Conservation (phyloP, 2,797 vertebrate species). For the Fistularia tabacaria region DNA sequence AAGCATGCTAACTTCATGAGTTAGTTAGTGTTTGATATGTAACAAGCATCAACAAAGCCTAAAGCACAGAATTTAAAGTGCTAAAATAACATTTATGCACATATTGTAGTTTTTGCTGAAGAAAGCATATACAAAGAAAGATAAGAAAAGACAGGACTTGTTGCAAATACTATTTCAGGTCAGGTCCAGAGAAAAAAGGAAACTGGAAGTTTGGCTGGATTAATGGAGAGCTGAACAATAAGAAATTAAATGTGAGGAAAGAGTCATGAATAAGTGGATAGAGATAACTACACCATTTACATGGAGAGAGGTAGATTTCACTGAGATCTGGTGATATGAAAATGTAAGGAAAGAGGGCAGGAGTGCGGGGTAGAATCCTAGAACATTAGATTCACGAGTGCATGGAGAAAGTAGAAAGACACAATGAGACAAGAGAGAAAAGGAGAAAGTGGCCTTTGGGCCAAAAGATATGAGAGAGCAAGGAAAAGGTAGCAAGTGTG, state of each 20-base stretch:
- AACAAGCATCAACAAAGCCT: no score
- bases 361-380: neutral
- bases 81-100: constrained; percentile 33
- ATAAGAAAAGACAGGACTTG: constrained; percentile 9
- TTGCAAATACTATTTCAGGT: constrained; percentile 52
- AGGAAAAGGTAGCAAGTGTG: constrained; percentile 22
- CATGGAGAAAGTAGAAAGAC: constrained; percentile 35
- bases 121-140: constrained; percentile 3
- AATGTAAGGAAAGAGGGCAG: constrained; percentile 23
- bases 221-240: constrained; percentile 60
- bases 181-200: constrained; percentile 34
- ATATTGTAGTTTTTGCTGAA: constrained; percentile 5
- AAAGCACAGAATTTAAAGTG: no score
- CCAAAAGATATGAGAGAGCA: constrained; percentile 39
- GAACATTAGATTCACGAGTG: constrained; percentile 34
- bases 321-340: constrained; percentile 36
- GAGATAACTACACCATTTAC: constrained; percentile 36
- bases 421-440: constrained; percentile 48
- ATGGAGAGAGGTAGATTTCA: constrained; percentile 10
- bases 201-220: constrained; percentile 58
- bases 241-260: constrained; percentile 53
- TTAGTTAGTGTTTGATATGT: no score
- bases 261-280: constrained; percentile 23
- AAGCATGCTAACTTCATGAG: no score
- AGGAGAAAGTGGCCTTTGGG: constrained; percentile 39